Percentiles rank a stretch among this genome's conserved stretches.
These are phyloP conservation scores for Cryptocephalus primarius DNA, from an alignment of 2,888 invertebrate species.

Conservation along the genomic window DNA sequence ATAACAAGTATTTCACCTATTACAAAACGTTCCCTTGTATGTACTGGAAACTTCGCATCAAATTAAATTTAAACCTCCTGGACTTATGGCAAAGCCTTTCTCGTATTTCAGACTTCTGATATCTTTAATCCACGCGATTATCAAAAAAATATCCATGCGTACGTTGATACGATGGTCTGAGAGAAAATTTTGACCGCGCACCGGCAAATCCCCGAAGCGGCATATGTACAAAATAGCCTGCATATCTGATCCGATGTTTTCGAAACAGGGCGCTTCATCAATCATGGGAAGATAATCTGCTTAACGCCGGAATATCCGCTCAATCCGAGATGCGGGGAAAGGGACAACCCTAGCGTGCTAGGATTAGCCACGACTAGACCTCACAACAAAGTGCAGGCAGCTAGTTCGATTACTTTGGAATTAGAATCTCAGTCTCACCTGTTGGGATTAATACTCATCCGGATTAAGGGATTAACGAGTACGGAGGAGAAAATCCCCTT, in stretches of 20 bases:
- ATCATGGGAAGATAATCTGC: conserved; percentile 56
- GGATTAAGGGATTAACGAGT: background rate
- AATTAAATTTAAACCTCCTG: no score
- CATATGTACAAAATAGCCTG: conserved; percentile 5
- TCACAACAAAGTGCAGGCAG: conserved; percentile 1
- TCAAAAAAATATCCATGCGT: no score
- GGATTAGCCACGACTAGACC: conserved; percentile 10
- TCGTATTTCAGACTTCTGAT: no score
- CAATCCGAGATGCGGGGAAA: conserved; percentile 24
- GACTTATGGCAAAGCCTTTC: no score
- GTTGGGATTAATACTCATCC: background rate
- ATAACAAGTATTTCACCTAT: no score
- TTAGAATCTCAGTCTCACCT: background rate
- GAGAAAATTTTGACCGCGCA: no score
- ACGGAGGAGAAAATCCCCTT: no score
- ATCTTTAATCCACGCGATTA: no score
- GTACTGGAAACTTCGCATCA: no score
- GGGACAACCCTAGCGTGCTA: conserved; percentile 10
- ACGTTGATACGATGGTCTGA: no score
- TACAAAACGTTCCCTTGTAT: no score
- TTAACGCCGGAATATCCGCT: conserved; percentile 44
- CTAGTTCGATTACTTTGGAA: background rate
- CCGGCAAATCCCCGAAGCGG: no score
- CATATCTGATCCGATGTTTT: conserved; percentile 28
- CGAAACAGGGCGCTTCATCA: conserved; percentile 42